phyloP scores from a whole-genome alignment of 2,113 vertebrate genomes.

The Dermatemys mawii region DNA sequence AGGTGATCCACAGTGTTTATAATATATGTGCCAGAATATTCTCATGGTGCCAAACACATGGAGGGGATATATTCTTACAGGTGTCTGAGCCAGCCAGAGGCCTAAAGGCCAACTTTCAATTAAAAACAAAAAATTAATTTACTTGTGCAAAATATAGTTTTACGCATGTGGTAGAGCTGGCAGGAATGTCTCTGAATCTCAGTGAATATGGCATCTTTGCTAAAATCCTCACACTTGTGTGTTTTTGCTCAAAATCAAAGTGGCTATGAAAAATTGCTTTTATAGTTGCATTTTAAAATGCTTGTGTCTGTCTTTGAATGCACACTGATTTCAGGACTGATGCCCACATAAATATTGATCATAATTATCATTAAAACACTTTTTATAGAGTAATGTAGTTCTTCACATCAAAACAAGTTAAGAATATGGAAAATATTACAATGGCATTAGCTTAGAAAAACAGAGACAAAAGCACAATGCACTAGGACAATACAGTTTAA shows the following conservation, averaged over 20 bases:
- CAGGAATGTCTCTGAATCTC: rapidly evolving
- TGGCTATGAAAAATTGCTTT: neutral
- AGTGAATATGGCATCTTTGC: neutral
- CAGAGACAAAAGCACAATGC: neutral
- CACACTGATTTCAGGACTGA: neutral
- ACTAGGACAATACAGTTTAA: neutral
- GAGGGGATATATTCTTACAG: neutral
- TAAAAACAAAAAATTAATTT: neutral
- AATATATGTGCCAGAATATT: neutral
- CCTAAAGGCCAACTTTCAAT: neutral
- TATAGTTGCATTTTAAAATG: neutral
- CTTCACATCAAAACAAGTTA: neutral
- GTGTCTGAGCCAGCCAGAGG: neutral
- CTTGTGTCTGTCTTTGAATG: neutral
- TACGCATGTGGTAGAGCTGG: neutral
- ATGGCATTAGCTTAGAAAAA: neutral
- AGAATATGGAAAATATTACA: conserved; percentile 23
- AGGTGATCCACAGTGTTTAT: neutral
- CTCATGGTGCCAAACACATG: rapidly evolving
- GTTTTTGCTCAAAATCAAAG: neutral
- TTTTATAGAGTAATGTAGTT: neutral
- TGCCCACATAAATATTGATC: neutral
- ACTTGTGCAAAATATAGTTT: neutral
- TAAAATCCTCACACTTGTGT: neutral
- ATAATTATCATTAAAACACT: neutral